Evolutionary conservation across 2,888 invertebrate species (phyloP).

Genomic region (Spodoptera picta): DNA sequence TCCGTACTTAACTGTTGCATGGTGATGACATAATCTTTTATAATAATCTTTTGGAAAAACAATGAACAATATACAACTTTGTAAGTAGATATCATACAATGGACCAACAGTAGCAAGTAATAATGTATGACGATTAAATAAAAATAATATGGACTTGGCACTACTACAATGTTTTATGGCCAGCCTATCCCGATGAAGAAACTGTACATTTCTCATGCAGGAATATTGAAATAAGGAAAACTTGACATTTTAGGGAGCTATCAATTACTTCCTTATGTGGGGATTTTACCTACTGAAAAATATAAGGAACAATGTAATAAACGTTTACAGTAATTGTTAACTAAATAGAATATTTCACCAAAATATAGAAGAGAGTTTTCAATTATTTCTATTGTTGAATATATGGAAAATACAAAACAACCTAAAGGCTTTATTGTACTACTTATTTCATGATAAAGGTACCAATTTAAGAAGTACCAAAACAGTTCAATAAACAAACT

Average conservation of each 20-base stretch:
- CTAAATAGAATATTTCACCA: too few species aligned
- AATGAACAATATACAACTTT: conserved; percentile 6
- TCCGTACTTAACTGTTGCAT: too few species aligned
- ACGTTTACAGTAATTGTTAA: too few species aligned
- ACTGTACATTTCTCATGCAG: not conserved
- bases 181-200: conserved; percentile 11
- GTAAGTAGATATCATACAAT: not conserved
- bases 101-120: not conserved
- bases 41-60: conserved; percentile 1
- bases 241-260: not conserved
- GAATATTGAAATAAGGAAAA: conserved; percentile 15
- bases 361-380: too few species aligned
- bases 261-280: not conserved
- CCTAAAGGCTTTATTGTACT: too few species aligned
- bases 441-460: too few species aligned
- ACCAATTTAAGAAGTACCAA: not conserved
- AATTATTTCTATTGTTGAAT: too few species aligned
- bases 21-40: not conserved
- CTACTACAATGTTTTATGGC: not conserved
- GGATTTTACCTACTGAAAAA: too few species aligned
- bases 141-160: not conserved
- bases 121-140: not conserved
- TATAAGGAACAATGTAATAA: too few species aligned
- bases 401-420: too few species aligned
- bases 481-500: not conserved